phyloP scores from a whole-genome alignment of 2,113 vertebrate genomes.

The Hydrochoerus hydrochaeris region DNA sequence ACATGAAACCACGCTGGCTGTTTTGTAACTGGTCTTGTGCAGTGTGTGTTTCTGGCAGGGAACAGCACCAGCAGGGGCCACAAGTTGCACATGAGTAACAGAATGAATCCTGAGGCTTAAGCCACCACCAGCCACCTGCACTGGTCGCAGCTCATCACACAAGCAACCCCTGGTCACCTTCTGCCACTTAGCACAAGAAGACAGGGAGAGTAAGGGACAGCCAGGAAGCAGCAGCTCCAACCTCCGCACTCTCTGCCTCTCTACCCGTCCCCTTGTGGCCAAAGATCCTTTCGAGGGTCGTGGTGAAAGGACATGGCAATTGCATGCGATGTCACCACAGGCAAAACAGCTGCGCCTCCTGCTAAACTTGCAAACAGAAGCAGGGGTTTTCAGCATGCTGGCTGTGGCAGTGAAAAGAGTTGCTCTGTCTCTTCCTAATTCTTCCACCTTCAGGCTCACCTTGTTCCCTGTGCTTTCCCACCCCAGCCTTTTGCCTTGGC shows the following conservation, averaged over 20 bases:
- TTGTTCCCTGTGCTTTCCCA: constrained; percentile 46
- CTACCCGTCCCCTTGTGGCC: neutral
- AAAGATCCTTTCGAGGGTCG: neutral
- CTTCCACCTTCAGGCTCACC: neutral
- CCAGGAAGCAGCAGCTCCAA: neutral
- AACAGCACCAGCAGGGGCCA: neutral
- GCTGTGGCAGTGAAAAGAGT: accelerated
- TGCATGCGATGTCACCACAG: neutral
- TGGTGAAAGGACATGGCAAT: neutral
- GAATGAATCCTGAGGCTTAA: neutral
- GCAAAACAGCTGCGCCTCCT: neutral
- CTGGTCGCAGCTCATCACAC: neutral
- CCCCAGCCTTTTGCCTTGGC: neutral
- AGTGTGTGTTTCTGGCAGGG: neutral
- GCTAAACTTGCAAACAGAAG: neutral
- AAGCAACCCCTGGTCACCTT: neutral
- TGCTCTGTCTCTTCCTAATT: neutral
- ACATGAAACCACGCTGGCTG: neutral
- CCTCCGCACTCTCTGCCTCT: neutral
- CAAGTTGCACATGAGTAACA: neutral
- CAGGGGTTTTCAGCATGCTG: neutral
- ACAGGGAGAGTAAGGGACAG: neutral
- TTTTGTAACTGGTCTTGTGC: neutral
- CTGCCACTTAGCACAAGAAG: neutral
- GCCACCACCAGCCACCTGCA: neutral